Conservation (phyloP, 2,888 invertebrate species). For the Eledona agricola region DNA sequence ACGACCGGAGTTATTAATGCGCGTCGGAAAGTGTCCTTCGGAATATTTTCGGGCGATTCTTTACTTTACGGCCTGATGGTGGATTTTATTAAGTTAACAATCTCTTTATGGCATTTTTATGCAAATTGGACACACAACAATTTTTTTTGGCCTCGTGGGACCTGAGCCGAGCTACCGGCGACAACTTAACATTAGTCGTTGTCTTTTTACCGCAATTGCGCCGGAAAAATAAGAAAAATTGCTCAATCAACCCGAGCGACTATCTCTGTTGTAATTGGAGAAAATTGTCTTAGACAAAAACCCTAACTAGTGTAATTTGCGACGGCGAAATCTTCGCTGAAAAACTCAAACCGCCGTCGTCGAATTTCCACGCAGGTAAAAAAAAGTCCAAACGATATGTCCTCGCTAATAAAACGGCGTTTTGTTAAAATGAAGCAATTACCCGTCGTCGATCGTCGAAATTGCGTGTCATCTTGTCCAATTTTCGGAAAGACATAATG, state of each 20-base stretch:
- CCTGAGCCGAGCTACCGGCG: neutral
- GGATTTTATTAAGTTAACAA: conserved; percentile 33
- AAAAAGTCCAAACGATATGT: too few relatives aligned
- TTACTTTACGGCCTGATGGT: conserved; percentile 29
- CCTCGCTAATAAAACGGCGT: too few relatives aligned
- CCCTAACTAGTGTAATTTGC: conserved; percentile 23
- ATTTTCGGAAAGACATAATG: conserved; percentile 20
- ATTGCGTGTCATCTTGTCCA: conserved; percentile 20
- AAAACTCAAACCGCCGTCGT: conserved; percentile 3
- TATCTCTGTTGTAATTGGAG: conserved; percentile 16
- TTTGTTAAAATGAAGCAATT: conserved; percentile 21
- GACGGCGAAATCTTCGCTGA: conserved; percentile 14
- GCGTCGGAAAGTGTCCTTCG: conserved; percentile 26
- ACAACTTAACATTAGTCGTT: neutral
- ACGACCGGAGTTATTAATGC: conserved; percentile 24
- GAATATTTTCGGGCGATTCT: conserved; percentile 24
- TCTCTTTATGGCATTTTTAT: conserved; percentile 35
- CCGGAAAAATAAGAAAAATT: conserved; percentile 25
- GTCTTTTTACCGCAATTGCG: conserved; percentile 4
- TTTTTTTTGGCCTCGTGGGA: conserved; percentile 18
- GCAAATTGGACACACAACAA: conserved; percentile 21
- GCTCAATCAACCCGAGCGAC: conserved; percentile 16
- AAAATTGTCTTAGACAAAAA: conserved; percentile 21
- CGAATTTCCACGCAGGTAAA: conserved; percentile 19
- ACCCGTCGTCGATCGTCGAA: conserved; percentile 14